Evolutionary conservation across 2,888 invertebrate species (phyloP), one percentile per base, ranked within the genome.

Genomic region (Allolobophora icterica): DNA sequence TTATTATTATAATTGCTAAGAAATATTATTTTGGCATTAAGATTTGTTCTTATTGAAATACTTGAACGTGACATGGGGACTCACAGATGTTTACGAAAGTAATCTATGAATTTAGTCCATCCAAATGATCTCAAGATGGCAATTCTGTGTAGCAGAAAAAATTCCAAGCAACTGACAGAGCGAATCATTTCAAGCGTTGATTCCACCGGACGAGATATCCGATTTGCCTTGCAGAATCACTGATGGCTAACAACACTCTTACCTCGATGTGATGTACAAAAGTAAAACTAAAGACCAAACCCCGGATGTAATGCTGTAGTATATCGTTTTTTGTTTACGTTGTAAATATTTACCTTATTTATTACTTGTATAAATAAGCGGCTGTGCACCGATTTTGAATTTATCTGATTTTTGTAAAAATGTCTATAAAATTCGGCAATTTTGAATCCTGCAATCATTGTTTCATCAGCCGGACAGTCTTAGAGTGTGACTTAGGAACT

Each of bases 41-140:
- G 71, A 6, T n/a, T n/a, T 71, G n/a, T 71, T n/a, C n/a, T 71
- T 30, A 30, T 13, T 71, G 71, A 71, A 71, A n/a, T 71, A 71
- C 71, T 71, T 71, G 71, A 71, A 71, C n/a, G n/a, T 13, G 71
- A n/a, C 52, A 52, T 52, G 52, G 24, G n/a, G 52, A 52, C 24
- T 21, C 52, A 24, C 71, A 71, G n/a, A 71, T 71, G 13, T 71
- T 71, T 71, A n/a, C 30, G 30, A 71, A 71, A n/a, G 1, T n/a
- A 71, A 0, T 71, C 6, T n/a, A 71, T n/a, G n/a, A 71, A 71
- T 30, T n/a, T n/a, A 71, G 30, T 6, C n/a, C 71, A n/a, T 71
- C n/a, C 71, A 71, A n/a, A 71, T 71, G 71, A 71, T 71, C 71
- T 71, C 71, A 71, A n/a, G 71, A 30, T 71, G 71, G n/a, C 71